Percentiles rank a stretch among this genome's conserved stretches.
Evolutionary conservation across 2,888 invertebrate species (phyloP).

Genomic region (Branchinecta sandiegonensis): DNA sequence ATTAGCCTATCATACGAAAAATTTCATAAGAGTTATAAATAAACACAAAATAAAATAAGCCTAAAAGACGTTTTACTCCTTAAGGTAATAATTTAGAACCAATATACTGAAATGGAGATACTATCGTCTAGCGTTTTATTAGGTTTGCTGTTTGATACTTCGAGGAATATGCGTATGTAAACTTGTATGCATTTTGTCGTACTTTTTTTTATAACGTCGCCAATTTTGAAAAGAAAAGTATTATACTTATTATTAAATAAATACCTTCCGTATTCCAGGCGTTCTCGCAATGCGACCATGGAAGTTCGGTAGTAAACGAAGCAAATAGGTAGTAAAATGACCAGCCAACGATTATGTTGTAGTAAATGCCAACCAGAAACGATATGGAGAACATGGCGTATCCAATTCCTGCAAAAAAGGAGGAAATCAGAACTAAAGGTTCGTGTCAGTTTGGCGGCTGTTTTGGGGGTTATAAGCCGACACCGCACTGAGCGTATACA

Average conservation of each 20-base stretch:
- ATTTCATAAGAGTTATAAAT: too few species aligned
- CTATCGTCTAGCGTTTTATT: too few species aligned
- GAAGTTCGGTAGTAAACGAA: slow-evolving; percentile 35
- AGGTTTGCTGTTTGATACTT: neutral
- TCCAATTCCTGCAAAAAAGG: slow-evolving; percentile 36
- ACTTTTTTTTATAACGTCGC: neutral
- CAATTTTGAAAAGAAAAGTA: neutral
- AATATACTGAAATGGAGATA: too few species aligned
- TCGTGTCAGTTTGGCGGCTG: too few species aligned
- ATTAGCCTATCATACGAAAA: too few species aligned
- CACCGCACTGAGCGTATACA: too few species aligned
- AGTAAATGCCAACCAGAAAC: slow-evolving; percentile 39
- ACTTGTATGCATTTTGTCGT: neutral
- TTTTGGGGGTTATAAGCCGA: too few species aligned
- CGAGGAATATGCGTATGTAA: neutral
- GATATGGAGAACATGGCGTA: slow-evolving; percentile 42
- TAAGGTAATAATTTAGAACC: too few species aligned
- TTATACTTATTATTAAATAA: slow-evolving; percentile 4
- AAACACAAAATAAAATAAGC: too few species aligned
- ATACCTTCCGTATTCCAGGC: slow-evolving; percentile 36
- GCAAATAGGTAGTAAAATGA: slow-evolving; percentile 39
- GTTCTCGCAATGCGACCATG: slow-evolving; percentile 37
- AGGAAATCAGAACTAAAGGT: neutral
- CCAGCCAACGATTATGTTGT: slow-evolving; percentile 42
- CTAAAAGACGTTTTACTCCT: too few species aligned